Percentiles rank a stretch among this genome's conserved stretches.
These are phyloP conservation scores for Verasper variegatus DNA, from an alignment of 2,113 vertebrate genomes.

Conservation along the genomic window DNA sequence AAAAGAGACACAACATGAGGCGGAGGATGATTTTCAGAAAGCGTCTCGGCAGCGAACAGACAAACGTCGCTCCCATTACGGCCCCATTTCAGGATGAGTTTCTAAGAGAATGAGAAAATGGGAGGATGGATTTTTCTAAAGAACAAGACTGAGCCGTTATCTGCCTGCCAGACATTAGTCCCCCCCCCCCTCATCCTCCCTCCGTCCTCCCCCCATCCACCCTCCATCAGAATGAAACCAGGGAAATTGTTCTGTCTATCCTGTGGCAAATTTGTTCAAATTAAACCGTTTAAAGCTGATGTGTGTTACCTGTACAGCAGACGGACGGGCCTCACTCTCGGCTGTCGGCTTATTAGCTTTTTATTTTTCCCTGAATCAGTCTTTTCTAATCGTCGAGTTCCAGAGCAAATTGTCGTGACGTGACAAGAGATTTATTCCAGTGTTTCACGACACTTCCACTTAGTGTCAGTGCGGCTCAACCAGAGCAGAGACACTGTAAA, in stretches of 20 bases:
- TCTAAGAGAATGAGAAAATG: slow-evolving; percentile 68
- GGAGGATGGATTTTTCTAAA: slow-evolving; percentile 50
- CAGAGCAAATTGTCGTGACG: not conserved
- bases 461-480: not conserved
- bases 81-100: slow-evolving; percentile 60
- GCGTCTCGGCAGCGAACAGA: slow-evolving; percentile 19
- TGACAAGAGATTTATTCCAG: not conserved
- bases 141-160: slow-evolving; percentile 66
- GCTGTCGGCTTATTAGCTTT: slow-evolving; percentile 1
- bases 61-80: slow-evolving; percentile 60
- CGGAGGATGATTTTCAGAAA: slow-evolving; percentile 58
- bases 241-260: slow-evolving; percentile 61
- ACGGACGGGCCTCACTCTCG: not conserved
- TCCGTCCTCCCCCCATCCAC: not conserved
- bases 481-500: no score
- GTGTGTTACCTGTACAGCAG: slow-evolving; percentile 42
- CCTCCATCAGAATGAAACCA: slow-evolving; percentile 29
- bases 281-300: slow-evolving; percentile 55
- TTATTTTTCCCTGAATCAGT: not conserved
- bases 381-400: not conserved
- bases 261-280: slow-evolving; percentile 61
- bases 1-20: slow-evolving; percentile 43
- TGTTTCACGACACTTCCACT: not conserved
- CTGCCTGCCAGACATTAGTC: slow-evolving; percentile 59
- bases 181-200: slow-evolving; percentile 3